Evolutionary conservation across 2,888 invertebrate species (phyloP), one percentile per base, ranked within the genome.

Genomic region (Caradrina kadenii): DNA sequence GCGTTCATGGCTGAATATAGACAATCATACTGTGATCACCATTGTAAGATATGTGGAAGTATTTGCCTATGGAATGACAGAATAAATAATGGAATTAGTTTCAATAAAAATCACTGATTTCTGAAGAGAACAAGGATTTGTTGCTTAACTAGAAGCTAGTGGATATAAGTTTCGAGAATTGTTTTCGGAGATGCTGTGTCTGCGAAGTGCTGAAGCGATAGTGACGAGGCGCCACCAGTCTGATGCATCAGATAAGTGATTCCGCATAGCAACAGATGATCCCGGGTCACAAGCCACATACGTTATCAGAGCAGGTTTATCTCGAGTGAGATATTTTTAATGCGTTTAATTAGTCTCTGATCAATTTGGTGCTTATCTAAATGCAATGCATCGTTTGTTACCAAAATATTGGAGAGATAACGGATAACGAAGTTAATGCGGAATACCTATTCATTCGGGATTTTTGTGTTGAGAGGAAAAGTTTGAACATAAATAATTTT

Each of bases 211-310:
- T 15, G 15, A 45, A 21, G n/a, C 1, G 17, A 50, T 39, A 42
- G 22, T 56, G 31, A 19, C 31, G 35, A 56, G 39, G 19, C 39
- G 48, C 39, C 45, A 52, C 22, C 8, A 61, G 39, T n/a, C 10
- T 22, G 39, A 19, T 53, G 17, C 8, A 21, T 26, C 19, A 13
- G 19, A 39, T n/a, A 22, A 54, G 4, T 21, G 2, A 42, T 64
- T 79, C 81, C 79, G 81, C 35, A 35, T 78, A 50, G 64, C 15
- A 72, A 68, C 78, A 39, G 50, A 13, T n/a, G 48, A 22, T 35
- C 39, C 26, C 22, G 26, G 71, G 71, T 70, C 71, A 70, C 1
- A 8, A 21, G 62, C 22, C 17, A 35, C 11, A 19, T 31, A 61
- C 11, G 56, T 31, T 80, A 71, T 76, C 65, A 22, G 7, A 48